Evolutionary conservation across 2,888 invertebrate species (phyloP).

Genomic region (Monopis laevigella): DNA sequence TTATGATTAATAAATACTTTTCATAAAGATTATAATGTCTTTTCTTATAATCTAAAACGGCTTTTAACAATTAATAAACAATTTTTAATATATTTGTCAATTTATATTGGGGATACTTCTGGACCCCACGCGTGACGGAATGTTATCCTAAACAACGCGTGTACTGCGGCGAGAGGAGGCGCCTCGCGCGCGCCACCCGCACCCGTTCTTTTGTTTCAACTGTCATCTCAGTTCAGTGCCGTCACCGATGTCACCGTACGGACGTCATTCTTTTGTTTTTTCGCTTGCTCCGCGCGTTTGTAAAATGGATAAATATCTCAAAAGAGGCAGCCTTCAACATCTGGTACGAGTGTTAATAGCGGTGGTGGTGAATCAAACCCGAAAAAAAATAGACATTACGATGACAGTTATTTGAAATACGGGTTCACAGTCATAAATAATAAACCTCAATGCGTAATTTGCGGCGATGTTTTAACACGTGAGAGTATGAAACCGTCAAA

Average conservation of each 20-base stretch:
- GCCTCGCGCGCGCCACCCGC: too few relatives aligned
- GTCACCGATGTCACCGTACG: too few relatives aligned
- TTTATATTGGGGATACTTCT: slow-evolving; percentile 3
- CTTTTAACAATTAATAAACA: slow-evolving; percentile 2
- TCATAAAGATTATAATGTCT: background rate
- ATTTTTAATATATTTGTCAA: background rate
- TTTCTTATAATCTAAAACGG: background rate
- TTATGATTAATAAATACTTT: too few relatives aligned
- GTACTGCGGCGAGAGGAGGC: too few relatives aligned
- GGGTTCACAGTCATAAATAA: slow-evolving; percentile 19
- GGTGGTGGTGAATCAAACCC: slow-evolving; percentile 16
- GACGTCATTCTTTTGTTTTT: too few relatives aligned
- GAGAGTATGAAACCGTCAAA: slow-evolving; percentile 20
- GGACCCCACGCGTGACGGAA: slow-evolving; percentile 10
- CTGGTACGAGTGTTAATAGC: slow-evolving; percentile 15
- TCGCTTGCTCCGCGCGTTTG: too few relatives aligned
- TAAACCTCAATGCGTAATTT: slow-evolving; percentile 20
- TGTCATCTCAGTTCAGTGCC: too few relatives aligned
- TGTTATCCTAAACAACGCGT: slow-evolving; percentile 11
- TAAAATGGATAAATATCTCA: slow-evolving; percentile 17
- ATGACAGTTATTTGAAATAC: slow-evolving; percentile 17
- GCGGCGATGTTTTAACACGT: slow-evolving; percentile 18
- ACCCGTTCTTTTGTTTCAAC: too few relatives aligned
- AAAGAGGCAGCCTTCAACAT: slow-evolving; percentile 17
- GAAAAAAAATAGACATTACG: slow-evolving; percentile 14